Percentiles rank a stretch among this genome's conserved stretches.
Evolutionary conservation across 2,888 invertebrate genomes (phyloP).

Genomic region (Diaphora mendica): DNA sequence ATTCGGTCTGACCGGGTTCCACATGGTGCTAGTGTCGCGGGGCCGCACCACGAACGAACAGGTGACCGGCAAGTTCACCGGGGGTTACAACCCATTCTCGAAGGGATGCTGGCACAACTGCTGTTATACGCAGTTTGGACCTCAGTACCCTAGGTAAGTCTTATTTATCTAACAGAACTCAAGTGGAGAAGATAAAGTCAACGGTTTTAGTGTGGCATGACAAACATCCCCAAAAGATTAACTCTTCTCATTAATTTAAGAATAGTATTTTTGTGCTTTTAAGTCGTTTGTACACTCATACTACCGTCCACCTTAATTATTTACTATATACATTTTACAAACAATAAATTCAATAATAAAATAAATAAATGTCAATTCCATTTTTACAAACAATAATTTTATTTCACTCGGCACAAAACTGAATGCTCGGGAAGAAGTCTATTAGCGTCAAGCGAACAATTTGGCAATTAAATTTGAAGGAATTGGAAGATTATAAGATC

Average conservation of each 20-base stretch:
- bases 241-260: too few species aligned
- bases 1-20: constrained; percentile 98
- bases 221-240: too few species aligned
- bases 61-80: constrained; percentile 99
- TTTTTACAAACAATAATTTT: not conserved
- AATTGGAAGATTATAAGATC: too few species aligned
- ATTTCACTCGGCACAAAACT: not conserved
- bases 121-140: constrained; percentile 97
- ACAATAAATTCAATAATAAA: too few species aligned
- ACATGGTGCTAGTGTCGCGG: constrained; percentile 97
- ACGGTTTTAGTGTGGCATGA: not conserved
- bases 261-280: too few species aligned
- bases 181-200: not conserved
- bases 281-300: not conserved
- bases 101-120: constrained; percentile 98
- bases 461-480: not conserved
- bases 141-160: constrained; percentile 97
- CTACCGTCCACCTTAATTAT: not conserved
- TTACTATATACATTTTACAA: too few species aligned
- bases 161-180: not conserved
- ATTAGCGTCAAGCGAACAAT: not conserved
- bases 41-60: constrained; percentile 99
- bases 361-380: too few species aligned
- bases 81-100: constrained; percentile 99
- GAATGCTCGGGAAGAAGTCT: not conserved